Evolutionary conservation across 2,888 invertebrate genomes (phyloP), one percentile per base, ranked within the genome.

Genomic region (Nephrocerus scutellatus): DNA sequence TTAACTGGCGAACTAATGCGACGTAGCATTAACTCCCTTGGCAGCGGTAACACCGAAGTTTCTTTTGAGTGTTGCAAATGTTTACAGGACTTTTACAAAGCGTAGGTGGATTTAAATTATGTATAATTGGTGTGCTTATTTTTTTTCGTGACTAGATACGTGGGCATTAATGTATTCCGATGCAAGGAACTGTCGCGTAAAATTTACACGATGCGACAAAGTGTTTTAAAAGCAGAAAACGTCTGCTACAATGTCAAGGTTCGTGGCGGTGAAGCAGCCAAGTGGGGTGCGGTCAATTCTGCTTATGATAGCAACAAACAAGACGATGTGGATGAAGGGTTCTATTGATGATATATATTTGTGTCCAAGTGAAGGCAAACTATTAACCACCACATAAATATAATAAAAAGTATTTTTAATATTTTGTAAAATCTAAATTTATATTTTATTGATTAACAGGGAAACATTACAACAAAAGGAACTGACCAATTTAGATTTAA

Each of bases 1-100:
- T 72, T 91, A 19, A 89, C 88, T 0, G 92, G 92, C 0, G 93
- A 93, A 64, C 63, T 92, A 28, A 93, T 93, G 92, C 74, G 92
- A 33, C 77, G 82, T 51, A 87, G 89, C 36, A 86, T 93, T 6
- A 87, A 84, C 59, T 82, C 82, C 52, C 74, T 91, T 39, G 80
- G 84, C 0, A 75, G 76, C 43, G 88, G 88, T 1, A 81, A 88
- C 48, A 75, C 79, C 10, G 74, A 76, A 3, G 78, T 77, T 30
- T 87, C 88, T 59, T 79, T 77, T 56, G 72, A 76, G 37, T 76
- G 79, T 2, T 85, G 86, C 56, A 74, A 75, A 41, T 77, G 82
- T 51, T 74, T 91, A n/a, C 77, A 82, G 53, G 46, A 57, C 10
- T 57, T 62, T 21, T 67, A 64, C 30, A 57, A 57, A 2, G 63